Percentiles rank a stretch among this genome's conserved stretches.
Conservation (phyloP, 1,140 invertebrate species). For the Drosophila sechellia region DNA sequence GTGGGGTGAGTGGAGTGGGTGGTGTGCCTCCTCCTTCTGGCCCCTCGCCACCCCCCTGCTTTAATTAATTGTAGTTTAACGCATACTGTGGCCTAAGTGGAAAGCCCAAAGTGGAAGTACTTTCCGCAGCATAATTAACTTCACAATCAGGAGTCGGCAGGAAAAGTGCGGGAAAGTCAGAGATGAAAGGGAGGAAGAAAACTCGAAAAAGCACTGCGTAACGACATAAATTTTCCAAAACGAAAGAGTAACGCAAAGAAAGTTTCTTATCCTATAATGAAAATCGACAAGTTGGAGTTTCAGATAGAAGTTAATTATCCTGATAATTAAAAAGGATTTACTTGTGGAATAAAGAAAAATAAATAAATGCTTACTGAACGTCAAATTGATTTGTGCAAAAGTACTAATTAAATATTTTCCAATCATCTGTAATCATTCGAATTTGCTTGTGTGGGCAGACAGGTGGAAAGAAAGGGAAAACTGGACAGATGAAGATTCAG, state of each 20-base stretch:
- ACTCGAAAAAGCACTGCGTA: conserved; percentile 24
- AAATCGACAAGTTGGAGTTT: neutral
- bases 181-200: conserved; percentile 5
- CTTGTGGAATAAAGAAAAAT: neutral
- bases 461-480: conserved; percentile 17
- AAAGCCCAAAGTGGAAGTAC: conserved; percentile 10
- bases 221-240: conserved; percentile 8
- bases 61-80: conserved; percentile 12
- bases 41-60: conserved; percentile 4
- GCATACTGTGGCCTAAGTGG: conserved; percentile 17
- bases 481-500: neutral
- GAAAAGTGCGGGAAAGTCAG: conserved; percentile 14
- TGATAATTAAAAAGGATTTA: neutral
- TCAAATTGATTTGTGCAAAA: neutral
- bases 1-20: conserved; percentile 2
- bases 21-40: conserved; percentile 17
- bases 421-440: conserved; percentile 10
- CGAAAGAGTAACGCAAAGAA: neutral
- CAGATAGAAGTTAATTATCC: neutral
- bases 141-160: conserved; percentile 3
- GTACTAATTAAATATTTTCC: conserved; percentile 1
- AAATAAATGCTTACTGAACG: neutral
- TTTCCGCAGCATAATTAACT: conserved; percentile 30
- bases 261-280: neutral
- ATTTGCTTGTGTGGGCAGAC: neutral